A percentile compares a stretch with the other conserved stretches of the same genome.
Conservation (phyloP, 2,888 invertebrate species). For the Fissipunctia ypsillon region DNA sequence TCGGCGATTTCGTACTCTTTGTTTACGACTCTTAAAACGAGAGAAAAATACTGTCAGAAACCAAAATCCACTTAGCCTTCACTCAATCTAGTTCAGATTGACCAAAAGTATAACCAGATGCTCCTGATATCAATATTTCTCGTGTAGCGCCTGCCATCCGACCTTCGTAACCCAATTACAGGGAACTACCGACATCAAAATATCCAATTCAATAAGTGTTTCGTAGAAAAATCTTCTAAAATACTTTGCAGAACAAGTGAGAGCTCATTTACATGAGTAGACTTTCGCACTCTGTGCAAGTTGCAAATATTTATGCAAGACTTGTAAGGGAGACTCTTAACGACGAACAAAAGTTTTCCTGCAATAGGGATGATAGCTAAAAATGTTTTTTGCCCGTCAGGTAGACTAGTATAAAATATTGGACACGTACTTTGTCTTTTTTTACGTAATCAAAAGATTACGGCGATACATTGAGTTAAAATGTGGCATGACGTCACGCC, state of each 20-base stretch:
- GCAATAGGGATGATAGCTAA: too few relatives aligned
- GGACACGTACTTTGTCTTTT: too few relatives aligned
- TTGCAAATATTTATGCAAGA: not conserved
- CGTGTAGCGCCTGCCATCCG: not conserved
- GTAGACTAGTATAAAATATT: too few relatives aligned
- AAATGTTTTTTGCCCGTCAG: too few relatives aligned
- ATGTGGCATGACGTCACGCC: too few relatives aligned
- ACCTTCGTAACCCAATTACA: slow-evolving; percentile 36
- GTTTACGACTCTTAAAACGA: not conserved
- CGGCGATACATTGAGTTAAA: too few relatives aligned
- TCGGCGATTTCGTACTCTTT: not conserved
- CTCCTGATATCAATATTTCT: slow-evolving; percentile 12
- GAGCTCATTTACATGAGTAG: not conserved
- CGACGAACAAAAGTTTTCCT: too few relatives aligned
- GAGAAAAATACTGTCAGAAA: not conserved
- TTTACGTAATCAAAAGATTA: too few relatives aligned
- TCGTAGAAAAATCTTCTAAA: slow-evolving; percentile 4
- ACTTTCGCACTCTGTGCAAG: not conserved
- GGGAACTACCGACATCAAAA: slow-evolving; percentile 19
- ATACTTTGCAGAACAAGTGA: slow-evolving; percentile 15
- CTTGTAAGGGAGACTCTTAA: not conserved
- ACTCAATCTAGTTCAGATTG: not conserved
- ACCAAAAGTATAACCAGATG: slow-evolving; percentile 19
- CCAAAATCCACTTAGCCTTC: not conserved
- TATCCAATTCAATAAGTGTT: slow-evolving; percentile 6